These are phyloP conservation scores for Danionella dracula DNA, from an alignment of 2,797 vertebrate genomes.

Conservation along the genomic window DNA sequence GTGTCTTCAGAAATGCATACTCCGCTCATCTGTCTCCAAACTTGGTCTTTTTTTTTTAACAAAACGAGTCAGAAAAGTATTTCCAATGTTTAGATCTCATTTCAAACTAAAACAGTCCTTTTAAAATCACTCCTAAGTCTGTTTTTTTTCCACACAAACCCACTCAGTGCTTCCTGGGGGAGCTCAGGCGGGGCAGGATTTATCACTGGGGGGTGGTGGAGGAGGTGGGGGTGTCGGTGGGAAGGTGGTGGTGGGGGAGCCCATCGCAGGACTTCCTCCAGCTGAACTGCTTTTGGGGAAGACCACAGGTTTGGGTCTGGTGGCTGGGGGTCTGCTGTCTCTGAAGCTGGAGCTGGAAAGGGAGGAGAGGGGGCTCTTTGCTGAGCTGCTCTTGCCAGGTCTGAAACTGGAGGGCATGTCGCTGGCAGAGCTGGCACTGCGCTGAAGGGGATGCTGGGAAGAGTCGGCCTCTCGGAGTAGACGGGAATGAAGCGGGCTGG, in stretches of 20 bases:
- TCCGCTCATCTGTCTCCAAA: slow-evolving; percentile 20
- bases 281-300: slow-evolving; percentile 83
- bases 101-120: slow-evolving; percentile 37
- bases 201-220: slow-evolving; percentile 74
- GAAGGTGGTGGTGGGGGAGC: slow-evolving; percentile 78
- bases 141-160: slow-evolving; percentile 45
- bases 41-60: not conserved
- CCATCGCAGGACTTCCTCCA: slow-evolving; percentile 76
- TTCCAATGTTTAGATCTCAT: slow-evolving; percentile 4
- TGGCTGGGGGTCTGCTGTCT: slow-evolving; percentile 81
- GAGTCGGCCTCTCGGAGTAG: slow-evolving; percentile 80
- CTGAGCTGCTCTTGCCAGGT: slow-evolving; percentile 73
- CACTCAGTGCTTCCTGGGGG: slow-evolving; percentile 33
- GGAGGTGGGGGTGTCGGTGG: slow-evolving; percentile 80
- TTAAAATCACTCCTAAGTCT: slow-evolving; percentile 55
- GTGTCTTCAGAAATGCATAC: slow-evolving; percentile 19
- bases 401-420: slow-evolving; percentile 93
- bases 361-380: slow-evolving; percentile 71
- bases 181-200: slow-evolving; percentile 89
- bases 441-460: slow-evolving; percentile 76
- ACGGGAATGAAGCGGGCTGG: slow-evolving; percentile 92
- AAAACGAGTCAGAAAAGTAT: slow-evolving; percentile 20
- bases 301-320: slow-evolving; percentile 85
- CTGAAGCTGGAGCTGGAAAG: slow-evolving; percentile 78
- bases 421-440: slow-evolving; percentile 89